Conservation (phyloP, 2,797 vertebrate genomes). For the Takifugu ocellatus region DNA sequence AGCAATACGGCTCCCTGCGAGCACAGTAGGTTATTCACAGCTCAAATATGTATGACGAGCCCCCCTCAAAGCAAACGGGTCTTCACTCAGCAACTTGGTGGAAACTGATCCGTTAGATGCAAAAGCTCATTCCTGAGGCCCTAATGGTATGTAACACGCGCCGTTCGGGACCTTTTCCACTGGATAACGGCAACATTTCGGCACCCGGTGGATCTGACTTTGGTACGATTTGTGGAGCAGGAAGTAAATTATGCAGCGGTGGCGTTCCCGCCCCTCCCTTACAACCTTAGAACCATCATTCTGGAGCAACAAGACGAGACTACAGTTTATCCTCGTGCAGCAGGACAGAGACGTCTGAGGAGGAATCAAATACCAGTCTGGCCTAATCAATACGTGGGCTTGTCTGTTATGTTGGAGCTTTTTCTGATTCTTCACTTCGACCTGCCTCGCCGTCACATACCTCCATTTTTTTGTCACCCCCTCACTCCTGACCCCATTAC, state of each 20-base stretch:
- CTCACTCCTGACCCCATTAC: slow-evolving; percentile 35
- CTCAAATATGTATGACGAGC: slow-evolving; percentile 50
- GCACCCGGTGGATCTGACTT: slow-evolving; percentile 22
- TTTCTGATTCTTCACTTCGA: slow-evolving; percentile 15
- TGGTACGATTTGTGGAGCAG: slow-evolving; percentile 37
- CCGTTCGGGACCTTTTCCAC: slow-evolving; percentile 23
- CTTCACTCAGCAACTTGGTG: slow-evolving; percentile 38
- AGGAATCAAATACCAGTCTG: too few species aligned
- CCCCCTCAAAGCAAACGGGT: slow-evolving; percentile 49
- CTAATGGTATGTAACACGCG: slow-evolving; percentile 46
- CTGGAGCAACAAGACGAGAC: slow-evolving; percentile 12
- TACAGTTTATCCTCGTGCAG: slow-evolving; percentile 31
- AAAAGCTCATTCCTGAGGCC: slow-evolving; percentile 36
- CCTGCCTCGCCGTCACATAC: background rate
- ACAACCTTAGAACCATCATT: slow-evolving; percentile 27
- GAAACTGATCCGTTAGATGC: slow-evolving; percentile 55
- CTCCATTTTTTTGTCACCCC: slow-evolving; percentile 6
- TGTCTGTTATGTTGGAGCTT: background rate
- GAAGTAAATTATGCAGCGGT: slow-evolving; percentile 41
- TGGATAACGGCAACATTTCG: slow-evolving; percentile 26
- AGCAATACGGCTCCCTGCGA: slow-evolving; percentile 30
- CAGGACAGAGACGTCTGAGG: slow-evolving; percentile 12
- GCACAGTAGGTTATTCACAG: slow-evolving; percentile 27
- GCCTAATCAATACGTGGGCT: too few species aligned
- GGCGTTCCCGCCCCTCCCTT: slow-evolving; percentile 25